Conservation (phyloP, 2,888 invertebrate genomes). For the Apamea anceps region DNA sequence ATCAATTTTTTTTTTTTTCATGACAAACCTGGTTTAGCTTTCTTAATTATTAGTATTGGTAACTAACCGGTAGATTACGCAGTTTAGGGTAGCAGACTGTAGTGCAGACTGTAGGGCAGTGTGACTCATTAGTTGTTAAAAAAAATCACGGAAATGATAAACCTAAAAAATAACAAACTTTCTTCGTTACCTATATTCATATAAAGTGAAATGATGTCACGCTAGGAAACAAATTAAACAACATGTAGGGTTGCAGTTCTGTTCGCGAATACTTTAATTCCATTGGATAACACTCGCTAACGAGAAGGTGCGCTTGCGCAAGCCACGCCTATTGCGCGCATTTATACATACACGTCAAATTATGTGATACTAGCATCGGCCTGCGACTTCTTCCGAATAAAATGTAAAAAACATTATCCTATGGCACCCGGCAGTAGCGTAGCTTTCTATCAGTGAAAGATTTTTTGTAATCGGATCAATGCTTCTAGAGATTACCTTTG, state of each 20-base stretch:
- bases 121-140: not conserved
- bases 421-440: not conserved
- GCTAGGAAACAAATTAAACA: conserved; percentile 2
- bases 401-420: not conserved
- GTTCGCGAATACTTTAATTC: not conserved
- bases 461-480: not conserved
- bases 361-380: not conserved
- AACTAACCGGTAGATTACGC: too few species aligned
- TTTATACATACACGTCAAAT: not conserved
- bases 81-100: not conserved
- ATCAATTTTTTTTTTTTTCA: not conserved
- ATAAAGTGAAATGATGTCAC: not conserved
- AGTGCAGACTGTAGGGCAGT: too few species aligned
- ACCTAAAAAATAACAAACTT: not conserved
- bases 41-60: not conserved
- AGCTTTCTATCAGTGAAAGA: not conserved
- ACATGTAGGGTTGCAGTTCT: not conserved
- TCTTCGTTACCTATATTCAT: not conserved
- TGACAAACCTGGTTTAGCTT: not conserved
- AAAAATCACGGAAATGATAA: not conserved
- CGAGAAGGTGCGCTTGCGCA: conserved; percentile 71
- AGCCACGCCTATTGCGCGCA: conserved; percentile 67
- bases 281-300: conserved; percentile 59
- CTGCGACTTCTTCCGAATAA: too few species aligned
- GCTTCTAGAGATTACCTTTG: not conserved